These are phyloP conservation scores for Malachius bipustulatus DNA, from an alignment of 2,888 invertebrate genomes.

Conservation along the genomic window DNA sequence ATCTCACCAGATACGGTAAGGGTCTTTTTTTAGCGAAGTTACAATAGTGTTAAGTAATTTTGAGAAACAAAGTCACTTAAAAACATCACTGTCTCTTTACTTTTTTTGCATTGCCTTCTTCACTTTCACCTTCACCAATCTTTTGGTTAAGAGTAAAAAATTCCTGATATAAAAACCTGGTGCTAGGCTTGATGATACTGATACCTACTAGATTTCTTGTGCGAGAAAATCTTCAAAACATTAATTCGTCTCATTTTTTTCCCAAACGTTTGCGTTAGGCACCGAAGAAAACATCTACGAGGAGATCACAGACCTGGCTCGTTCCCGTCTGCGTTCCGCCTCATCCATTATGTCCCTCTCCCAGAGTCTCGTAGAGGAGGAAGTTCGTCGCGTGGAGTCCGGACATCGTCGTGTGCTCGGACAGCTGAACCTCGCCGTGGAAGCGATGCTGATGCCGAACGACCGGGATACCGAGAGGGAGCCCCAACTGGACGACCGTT, in stretches of 20 bases:
- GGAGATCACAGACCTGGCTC: conserved; percentile 57
- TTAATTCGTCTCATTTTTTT: too few species aligned
- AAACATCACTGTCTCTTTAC: too few species aligned
- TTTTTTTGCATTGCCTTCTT: too few species aligned
- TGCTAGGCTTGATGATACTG: too few species aligned
- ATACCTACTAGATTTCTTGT: too few species aligned
- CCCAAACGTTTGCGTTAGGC: too few species aligned
- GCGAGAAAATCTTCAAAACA: too few species aligned
- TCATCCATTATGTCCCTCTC: conserved; percentile 52
- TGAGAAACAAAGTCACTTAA: too few species aligned
- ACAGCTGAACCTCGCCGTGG: conserved; percentile 72
- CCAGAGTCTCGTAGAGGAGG: conserved; percentile 68
- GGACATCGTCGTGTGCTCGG: conserved; percentile 73
- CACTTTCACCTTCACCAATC: too few species aligned
- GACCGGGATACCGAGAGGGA: conserved; percentile 51
- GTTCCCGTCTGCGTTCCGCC: conserved; percentile 23
- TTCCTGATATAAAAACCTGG: too few species aligned
- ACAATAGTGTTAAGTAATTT: too few species aligned
- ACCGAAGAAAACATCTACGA: conserved; percentile 78
- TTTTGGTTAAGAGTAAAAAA: too few species aligned
- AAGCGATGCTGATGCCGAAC: conserved; percentile 80
- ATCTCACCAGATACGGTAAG: conserved; percentile 28
- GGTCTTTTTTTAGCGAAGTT: background rate
- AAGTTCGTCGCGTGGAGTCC: conserved; percentile 71
- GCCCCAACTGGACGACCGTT: conserved; percentile 49